Evolutionary conservation across 2,888 invertebrate species (phyloP), one percentile per base, ranked within the genome.

Genomic region (Rhaphigaster nebulosa): DNA sequence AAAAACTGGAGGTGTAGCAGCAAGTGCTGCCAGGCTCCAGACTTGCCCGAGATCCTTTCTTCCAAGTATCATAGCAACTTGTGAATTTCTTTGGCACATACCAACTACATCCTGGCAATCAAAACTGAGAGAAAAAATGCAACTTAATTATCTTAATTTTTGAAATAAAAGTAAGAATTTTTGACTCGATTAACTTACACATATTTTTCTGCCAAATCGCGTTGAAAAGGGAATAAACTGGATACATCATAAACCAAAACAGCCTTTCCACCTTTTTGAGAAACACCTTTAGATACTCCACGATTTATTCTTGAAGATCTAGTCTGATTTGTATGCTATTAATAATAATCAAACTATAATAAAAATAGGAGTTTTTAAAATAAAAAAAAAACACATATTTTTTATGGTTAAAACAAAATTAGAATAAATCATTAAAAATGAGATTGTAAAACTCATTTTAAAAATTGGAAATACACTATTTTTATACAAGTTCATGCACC

Each of bases 1-100:
- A 92, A 91, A 93, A 93, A 91, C 93, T n/a, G 92, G 92, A 45
- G 93, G 92, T 91, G 93, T 93, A 91, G 94, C 93, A 54, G 97
- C 96, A 90, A 97, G 94, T 92, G 96, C 96, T 2, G 97, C 97
- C 92, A 98, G 94, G 54, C 96, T 96, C 98, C 98, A 98, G 80
- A 98, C 97, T 94, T 98, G 97, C 29, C 97, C 96, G 91, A 98
- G 94, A 94, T 98, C 98, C 90, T 95, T 95, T 89, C 98, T 96
- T 0, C 97, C 97, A 23, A 95, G 95, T 89, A 96, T 95, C 18
- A 98, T 97, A 12, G 98, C 97, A 5, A 96, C 95, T 92, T 95
- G 95, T 1, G 97, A 96, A 94, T 99, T 99, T 92, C 95, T 96
- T 90, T 96, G 96, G 93, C 98, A 98, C 95, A 97, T 97, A 26